Conservation (phyloP, 2,797 vertebrate genomes). For the Petrocephalus sullivani region DNA sequence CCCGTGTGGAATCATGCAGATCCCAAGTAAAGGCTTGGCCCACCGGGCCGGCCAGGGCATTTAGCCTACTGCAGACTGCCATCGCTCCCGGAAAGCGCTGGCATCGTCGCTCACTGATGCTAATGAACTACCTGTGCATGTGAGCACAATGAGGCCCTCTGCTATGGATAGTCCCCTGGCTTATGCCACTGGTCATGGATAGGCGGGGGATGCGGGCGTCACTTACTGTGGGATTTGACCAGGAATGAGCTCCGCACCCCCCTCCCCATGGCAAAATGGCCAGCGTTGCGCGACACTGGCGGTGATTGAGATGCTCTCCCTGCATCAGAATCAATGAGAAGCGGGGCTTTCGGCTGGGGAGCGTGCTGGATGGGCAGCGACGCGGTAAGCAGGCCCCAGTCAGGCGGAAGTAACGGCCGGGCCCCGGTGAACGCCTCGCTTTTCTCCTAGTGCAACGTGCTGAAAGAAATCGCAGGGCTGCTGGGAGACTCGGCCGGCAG, state of each 20-base stretch:
- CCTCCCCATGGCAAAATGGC: slow-evolving; percentile 28
- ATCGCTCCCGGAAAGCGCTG: neutral
- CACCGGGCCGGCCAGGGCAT: neutral
- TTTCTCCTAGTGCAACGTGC: slow-evolving; percentile 48
- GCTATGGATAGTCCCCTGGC: neutral
- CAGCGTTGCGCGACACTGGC: slow-evolving; percentile 37
- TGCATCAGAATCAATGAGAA: slow-evolving; percentile 56
- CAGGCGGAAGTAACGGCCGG: slow-evolving; percentile 57
- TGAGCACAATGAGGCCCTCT: neutral
- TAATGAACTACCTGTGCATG: neutral
- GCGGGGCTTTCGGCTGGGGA: slow-evolving; percentile 37
- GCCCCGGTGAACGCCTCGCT: slow-evolving; percentile 45
- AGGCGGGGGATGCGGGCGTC: slow-evolving; percentile 27
- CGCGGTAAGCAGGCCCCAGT: slow-evolving; percentile 57
- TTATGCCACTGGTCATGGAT: neutral
- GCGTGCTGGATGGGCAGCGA: slow-evolving; percentile 41
- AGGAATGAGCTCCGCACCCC: slow-evolving; percentile 13
- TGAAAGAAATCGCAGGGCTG: slow-evolving; percentile 46
- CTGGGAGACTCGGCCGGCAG: slow-evolving; percentile 50
- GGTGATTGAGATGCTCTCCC: slow-evolving; percentile 53
- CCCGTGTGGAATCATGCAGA: neutral
- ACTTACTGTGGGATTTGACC: slow-evolving; percentile 3
- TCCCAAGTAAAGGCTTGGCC: neutral
- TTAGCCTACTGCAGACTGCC: neutral
- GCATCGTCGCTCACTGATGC: neutral